Conservation (phyloP, 2,888 invertebrate genomes). For the Scrobipalpa atriplicella region DNA sequence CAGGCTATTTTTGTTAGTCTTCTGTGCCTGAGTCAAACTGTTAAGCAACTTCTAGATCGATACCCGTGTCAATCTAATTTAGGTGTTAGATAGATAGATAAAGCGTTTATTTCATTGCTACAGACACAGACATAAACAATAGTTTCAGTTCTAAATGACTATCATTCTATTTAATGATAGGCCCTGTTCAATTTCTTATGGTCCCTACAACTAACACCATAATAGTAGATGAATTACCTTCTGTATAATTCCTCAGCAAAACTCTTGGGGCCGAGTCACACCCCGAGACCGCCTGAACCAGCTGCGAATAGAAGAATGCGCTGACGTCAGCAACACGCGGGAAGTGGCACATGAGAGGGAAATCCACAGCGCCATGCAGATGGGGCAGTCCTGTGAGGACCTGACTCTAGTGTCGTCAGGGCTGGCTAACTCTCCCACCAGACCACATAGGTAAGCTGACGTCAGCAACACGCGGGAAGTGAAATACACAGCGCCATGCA, state of each 20-base stretch:
- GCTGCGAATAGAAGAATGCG: slow-evolving; percentile 93
- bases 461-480: too few relatives aligned
- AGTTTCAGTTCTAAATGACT: too few relatives aligned
- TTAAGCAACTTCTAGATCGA: too few relatives aligned
- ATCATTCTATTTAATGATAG: too few relatives aligned
- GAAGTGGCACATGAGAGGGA: slow-evolving; percentile 97
- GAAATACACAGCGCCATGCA: too few relatives aligned
- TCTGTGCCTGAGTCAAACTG: too few relatives aligned
- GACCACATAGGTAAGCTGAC: slow-evolving; percentile 35
- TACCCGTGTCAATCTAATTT: too few relatives aligned
- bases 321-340: slow-evolving; percentile 90
- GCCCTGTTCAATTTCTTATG: too few relatives aligned
- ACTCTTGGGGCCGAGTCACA: slow-evolving; percentile 86
- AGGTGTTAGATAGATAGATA: too few relatives aligned
- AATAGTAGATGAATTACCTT: not conserved
- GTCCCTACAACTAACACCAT: not conserved
- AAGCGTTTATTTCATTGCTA: too few relatives aligned
- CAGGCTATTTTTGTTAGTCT: too few relatives aligned
- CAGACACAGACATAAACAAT: too few relatives aligned
- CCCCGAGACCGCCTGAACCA: slow-evolving; percentile 90
- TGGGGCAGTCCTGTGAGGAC: slow-evolving; percentile 97
- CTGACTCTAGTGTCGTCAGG: slow-evolving; percentile 84
- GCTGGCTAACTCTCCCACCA: slow-evolving; percentile 80
- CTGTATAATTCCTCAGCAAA: slow-evolving; percentile 43
- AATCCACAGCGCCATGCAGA: slow-evolving; percentile 95